Evolutionary conservation across 2,113 vertebrate species (phyloP).

Genomic region (Melanotaenia duboulayi): DNA sequence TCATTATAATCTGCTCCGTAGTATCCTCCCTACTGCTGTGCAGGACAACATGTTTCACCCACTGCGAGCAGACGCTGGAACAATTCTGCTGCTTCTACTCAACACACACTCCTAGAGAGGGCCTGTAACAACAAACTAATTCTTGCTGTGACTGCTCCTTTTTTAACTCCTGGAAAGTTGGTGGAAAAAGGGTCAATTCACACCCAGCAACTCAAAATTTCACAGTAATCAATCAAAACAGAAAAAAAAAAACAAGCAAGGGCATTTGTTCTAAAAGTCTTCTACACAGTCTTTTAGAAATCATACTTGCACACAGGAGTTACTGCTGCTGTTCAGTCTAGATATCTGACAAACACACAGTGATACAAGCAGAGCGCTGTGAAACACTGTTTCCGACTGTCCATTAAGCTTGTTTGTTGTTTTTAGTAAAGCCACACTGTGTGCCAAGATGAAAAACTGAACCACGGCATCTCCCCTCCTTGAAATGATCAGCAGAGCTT

Average conservation of each 20-base stretch:
- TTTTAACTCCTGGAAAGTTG: slow-evolving; percentile 18
- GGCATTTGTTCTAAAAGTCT: neutral
- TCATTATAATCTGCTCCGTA: slow-evolving; percentile 83
- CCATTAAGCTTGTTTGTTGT: slow-evolving; percentile 11
- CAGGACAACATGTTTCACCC: slow-evolving; percentile 81
- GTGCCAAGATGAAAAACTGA: slow-evolving; percentile 9
- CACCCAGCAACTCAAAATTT: neutral
- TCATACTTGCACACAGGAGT: slow-evolving; percentile 12
- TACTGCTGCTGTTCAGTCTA: slow-evolving; percentile 19
- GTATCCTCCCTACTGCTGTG: slow-evolving; percentile 74
- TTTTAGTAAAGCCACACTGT: slow-evolving; percentile 18
- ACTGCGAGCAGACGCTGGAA: slow-evolving; percentile 71
- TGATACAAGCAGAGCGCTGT: slow-evolving; percentile 2
- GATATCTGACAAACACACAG: neutral
- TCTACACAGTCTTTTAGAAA: slow-evolving; percentile 9
- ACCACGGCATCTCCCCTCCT: neutral
- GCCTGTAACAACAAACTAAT: slow-evolving; percentile 35
- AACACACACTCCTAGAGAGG: slow-evolving; percentile 56
- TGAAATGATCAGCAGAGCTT: slow-evolving; percentile 14
- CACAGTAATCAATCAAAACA: neutral
- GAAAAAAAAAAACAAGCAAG: slow-evolving; percentile 1
- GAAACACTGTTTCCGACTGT: slow-evolving; percentile 14
- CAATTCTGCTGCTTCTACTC: slow-evolving; percentile 58
- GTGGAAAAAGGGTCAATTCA: slow-evolving; percentile 5
- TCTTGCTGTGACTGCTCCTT: slow-evolving; percentile 13